Base-by-base conservation (phyloP, 1,140 invertebrate genomes). In the Leptopilina clavipes region DNA sequence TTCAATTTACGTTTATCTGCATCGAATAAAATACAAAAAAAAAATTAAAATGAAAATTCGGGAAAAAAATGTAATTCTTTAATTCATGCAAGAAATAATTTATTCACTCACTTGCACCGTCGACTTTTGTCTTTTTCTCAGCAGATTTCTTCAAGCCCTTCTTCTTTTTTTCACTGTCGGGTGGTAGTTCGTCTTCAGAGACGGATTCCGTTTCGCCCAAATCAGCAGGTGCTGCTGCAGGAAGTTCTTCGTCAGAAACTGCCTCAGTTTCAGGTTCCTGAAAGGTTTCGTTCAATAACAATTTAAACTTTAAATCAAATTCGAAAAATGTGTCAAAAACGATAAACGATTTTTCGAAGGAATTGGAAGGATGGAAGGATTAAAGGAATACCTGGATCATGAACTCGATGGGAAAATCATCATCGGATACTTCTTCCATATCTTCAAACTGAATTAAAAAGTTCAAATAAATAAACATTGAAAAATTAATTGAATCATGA, bases 151-250 rank as follows among this genome's bases (percentile, higher is more conserved):
- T 90, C 8, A 75, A 79, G 19, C 81, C 85, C 48, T 86, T 86
- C 44, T 83, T 89, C 73, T 91, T 91, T 18, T 87, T 89, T 1
- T 90, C 89, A 48, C 89, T 89, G 37, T 93, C 92, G 19, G 89
- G 90, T 22, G 95, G 94, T 31, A 96, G 86, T 89, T 96, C 95
- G 88, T 96, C 95, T 85, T 96, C 95, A 1, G 95, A 96, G 1
- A 96, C 95, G 1, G 95, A 94, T 86, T 96, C 95, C 0, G 95
- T 95, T 89, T 96, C 95, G 1, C 95, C 95, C n/a, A 96, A 86
- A 85, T 95, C 94, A 65, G 94, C 94, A 44, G 94, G 91, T 81
- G 94, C 93, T 0, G 94, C 93, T 0, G 93, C 94, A 19, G 95
- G 95, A 7, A 96, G 86, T 89, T 96, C 95, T 89, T 96, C 93